Evolutionary conservation across 2,888 invertebrate species (phyloP), one percentile per base, ranked within the genome.

Genomic region (Leucophenga maculata): DNA sequence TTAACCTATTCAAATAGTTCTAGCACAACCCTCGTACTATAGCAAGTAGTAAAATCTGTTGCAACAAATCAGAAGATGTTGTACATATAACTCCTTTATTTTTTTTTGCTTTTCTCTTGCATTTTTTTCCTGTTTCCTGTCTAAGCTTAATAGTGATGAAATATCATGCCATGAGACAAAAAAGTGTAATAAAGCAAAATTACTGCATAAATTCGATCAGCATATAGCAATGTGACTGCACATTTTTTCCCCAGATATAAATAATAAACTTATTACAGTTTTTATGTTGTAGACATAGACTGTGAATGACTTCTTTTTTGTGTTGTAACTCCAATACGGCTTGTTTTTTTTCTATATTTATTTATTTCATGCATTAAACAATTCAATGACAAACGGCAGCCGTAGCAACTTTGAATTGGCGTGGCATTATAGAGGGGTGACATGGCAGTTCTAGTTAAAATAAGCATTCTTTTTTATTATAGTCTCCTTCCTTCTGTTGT

Each of bases 351-450:
- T 26, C 6, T 59, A n/a, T 59, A n/a, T n/a, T 59, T 59, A n/a
- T 32, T 9, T 64, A 44, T 48, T 64, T 9, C 14, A 48, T 48
- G 62, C 48, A 22, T 22, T 64, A 48, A 64, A 64, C 48, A 22
- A 64, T 64, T 64, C 22, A 64, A 64, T 64, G 62, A 64, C 62
- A 46, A 6, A 52, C 16, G 9, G 9, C 9, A n/a, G 52, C 20
- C 9, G n/a, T n/a, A 6, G 54, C 18, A 18, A 52, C 11, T 52
- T 20, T 52, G 55, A 3, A 26, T 26, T 22, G 16, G 16, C 6
- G 6, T 59, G 32, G n/a, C 14, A 22, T 22, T 2, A 18, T 55
- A 13, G 13, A 55, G 18, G 55, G 20, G 6, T 50, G 48, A n/a
- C 48, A 22, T 64, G 46, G 32, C 48, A 16, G 18, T 50, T 50